Evolutionary conservation across 2,888 invertebrate species (phyloP), one percentile per base, ranked within the genome.

Genomic region (Archips xylosteana): DNA sequence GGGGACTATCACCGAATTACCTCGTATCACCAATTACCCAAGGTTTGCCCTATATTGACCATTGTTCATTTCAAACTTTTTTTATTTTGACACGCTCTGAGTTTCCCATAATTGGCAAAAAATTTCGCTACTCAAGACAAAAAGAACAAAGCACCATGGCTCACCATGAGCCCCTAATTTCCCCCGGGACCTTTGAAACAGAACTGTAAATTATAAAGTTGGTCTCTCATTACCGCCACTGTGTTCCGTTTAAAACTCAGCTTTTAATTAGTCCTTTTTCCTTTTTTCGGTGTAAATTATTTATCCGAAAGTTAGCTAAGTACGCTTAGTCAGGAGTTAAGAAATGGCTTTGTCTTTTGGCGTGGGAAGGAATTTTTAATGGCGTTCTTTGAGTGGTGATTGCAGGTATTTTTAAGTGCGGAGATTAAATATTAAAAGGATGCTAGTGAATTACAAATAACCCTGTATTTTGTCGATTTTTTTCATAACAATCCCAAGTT

Each of bases 171-270:
- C 59, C 36, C 39, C 63, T 73, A 69, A 73, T 73, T 73, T 73
- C 73, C 73, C 73, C 1, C 5, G 68, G 39, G 73, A 51, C 64
- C 63, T 61, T 61, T 62, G 47, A 13, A 34, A 68, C 36, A 57
- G 42, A 49, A 59, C 68, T 68, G 68, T 69, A 73, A 73, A 69
- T 73, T 73, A 69, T 73, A 68, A 73, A 73, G 49, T 69, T 69
- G 39, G 67, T 3, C 68, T 2, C 63, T 73, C 73, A 69, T 73
- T 73, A 69, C 59, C 2, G 9, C 15, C 47, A 57, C 34, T 13
- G 62, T 62, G 62, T 63, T 15, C 45, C 15, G 54, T 51, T 71
- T 65, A 47, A 47, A 71, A 62, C 45, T 68, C 45, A 32, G 32
- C 54, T 69, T 69, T 73, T 73, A 73, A 73, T 73, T 73, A 73